phyloP scores from a whole-genome alignment of 1,140 invertebrate genomes.

The Ceratoteleas bidentatus region DNA sequence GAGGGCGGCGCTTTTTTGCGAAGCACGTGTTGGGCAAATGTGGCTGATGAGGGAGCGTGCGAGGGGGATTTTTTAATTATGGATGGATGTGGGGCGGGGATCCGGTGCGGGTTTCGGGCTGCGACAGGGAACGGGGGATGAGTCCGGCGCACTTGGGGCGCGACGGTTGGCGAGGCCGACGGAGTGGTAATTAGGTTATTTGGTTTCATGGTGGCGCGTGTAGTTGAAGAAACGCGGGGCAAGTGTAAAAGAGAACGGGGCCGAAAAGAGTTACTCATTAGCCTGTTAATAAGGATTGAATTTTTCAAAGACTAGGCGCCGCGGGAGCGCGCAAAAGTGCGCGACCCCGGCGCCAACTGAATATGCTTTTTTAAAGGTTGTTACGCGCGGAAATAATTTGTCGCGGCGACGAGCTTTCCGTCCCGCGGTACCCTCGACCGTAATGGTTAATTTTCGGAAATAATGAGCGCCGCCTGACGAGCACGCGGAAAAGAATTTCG shows the following conservation, averaged over 20 bases:
- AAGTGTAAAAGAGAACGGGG: slow-evolving; percentile 33
- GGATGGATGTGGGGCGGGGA: slow-evolving; percentile 24
- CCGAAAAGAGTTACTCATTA: slow-evolving; percentile 53
- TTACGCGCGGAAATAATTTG: slow-evolving; percentile 29
- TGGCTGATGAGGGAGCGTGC: slow-evolving; percentile 47
- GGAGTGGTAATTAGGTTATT: slow-evolving; percentile 57
- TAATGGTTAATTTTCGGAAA: no score
- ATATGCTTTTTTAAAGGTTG: slow-evolving; percentile 31
- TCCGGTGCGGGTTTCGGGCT: no score
- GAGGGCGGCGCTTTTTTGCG: slow-evolving; percentile 35
- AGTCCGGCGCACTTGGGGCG: slow-evolving; percentile 28
- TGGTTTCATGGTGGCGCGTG: slow-evolving; percentile 26
- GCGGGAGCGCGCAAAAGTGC: not conserved
- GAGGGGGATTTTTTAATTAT: slow-evolving; percentile 59
- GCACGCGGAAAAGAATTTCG: no score
- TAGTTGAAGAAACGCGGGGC: slow-evolving; percentile 44
- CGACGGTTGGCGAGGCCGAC: slow-evolving; percentile 14
- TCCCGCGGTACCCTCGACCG: no score
- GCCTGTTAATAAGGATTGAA: slow-evolving; percentile 54
- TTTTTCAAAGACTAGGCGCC: slow-evolving; percentile 34
- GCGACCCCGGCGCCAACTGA: slow-evolving; percentile 6
- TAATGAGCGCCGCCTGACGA: no score
- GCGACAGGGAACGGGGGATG: slow-evolving; percentile 12
- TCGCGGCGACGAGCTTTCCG: slow-evolving; percentile 6
- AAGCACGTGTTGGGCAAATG: slow-evolving; percentile 52